Evolutionary conservation across 2,797 vertebrate species (phyloP).

Genomic region (Aulostomus chinensis): DNA sequence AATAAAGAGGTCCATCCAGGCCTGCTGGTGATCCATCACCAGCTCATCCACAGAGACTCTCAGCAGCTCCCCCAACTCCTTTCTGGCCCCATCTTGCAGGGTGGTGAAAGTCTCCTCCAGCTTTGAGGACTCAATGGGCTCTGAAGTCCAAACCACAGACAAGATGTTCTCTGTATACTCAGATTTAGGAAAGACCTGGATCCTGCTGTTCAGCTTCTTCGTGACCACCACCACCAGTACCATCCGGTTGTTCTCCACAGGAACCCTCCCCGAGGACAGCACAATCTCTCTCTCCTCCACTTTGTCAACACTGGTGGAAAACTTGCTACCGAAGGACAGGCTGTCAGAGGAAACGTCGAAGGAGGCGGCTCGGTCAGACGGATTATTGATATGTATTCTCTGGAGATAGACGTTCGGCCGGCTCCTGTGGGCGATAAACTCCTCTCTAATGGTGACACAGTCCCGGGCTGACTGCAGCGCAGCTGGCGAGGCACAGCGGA

Average conservation of each 20-base stretch:
- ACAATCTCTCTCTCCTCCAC: slow-evolving; percentile 87
- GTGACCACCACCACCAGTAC: slow-evolving; percentile 88
- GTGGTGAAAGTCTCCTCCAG: slow-evolving; percentile 83
- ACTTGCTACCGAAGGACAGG: slow-evolving; percentile 72
- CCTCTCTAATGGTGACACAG: slow-evolving; percentile 89
- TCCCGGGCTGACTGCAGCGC: slow-evolving; percentile 68
- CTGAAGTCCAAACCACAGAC: slow-evolving; percentile 87
- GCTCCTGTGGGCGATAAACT: slow-evolving; percentile 90
- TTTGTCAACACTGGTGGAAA: slow-evolving; percentile 84
- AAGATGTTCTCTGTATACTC: slow-evolving; percentile 85
- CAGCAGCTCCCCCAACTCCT: slow-evolving; percentile 89
- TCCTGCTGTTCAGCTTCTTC: slow-evolving; percentile 80
- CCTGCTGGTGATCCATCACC: slow-evolving; percentile 87
- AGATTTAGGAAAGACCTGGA: slow-evolving; percentile 87
- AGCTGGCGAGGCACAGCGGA: slow-evolving; percentile 80
- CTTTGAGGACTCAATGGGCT: slow-evolving; percentile 78
- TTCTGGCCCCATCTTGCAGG: slow-evolving; percentile 84
- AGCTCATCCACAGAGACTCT: slow-evolving; percentile 82
- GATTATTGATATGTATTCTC: slow-evolving; percentile 88
- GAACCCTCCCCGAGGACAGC: slow-evolving; percentile 84
- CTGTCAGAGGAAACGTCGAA: slow-evolving; percentile 77
- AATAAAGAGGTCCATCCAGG: slow-evolving; percentile 94
- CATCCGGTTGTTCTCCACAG: slow-evolving; percentile 76
- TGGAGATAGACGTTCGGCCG: slow-evolving; percentile 88
- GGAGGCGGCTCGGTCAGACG: slow-evolving; percentile 78